These are phyloP conservation scores for Lamprotornis superbus DNA, from an alignment of 2,113 vertebrate genomes.

Conservation along the genomic window DNA sequence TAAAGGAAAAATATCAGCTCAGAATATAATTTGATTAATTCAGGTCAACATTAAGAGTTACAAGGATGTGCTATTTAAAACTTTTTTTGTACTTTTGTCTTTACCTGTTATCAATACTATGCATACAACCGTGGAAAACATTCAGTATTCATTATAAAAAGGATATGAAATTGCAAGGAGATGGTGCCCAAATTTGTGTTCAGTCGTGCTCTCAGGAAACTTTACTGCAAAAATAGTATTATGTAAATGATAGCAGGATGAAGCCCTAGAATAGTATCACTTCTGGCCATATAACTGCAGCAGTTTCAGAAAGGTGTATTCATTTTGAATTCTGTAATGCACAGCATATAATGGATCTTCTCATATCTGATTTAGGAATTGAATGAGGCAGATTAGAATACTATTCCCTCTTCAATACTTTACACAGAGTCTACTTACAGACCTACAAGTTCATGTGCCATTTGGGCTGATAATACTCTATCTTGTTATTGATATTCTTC, in stretches of 20 bases:
- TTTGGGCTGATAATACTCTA: not conserved
- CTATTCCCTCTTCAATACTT: not conserved
- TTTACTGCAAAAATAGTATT: not conserved
- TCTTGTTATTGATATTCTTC: not conserved
- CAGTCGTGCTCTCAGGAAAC: not conserved
- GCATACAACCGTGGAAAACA: not conserved
- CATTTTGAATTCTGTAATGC: not conserved
- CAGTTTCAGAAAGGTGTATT: not conserved
- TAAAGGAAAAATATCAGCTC: not conserved
- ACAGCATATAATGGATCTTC: not conserved
- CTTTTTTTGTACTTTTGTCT: not conserved
- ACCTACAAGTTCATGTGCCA: not conserved
- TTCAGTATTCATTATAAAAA: not conserved
- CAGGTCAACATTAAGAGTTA: not conserved
- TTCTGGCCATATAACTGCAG: not conserved
- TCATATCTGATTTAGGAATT: not conserved
- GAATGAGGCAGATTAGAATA: not conserved
- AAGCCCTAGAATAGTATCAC: not conserved
- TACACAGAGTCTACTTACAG: not conserved
- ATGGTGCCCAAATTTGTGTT: not conserved
- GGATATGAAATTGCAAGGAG: not conserved
- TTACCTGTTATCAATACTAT: not conserved
- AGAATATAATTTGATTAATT: not conserved
- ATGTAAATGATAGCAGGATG: not conserved
- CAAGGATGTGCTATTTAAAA: not conserved